Conservation (phyloP, 92 coral and sea anemone species). For the Phenganax stokvisi region DNA sequence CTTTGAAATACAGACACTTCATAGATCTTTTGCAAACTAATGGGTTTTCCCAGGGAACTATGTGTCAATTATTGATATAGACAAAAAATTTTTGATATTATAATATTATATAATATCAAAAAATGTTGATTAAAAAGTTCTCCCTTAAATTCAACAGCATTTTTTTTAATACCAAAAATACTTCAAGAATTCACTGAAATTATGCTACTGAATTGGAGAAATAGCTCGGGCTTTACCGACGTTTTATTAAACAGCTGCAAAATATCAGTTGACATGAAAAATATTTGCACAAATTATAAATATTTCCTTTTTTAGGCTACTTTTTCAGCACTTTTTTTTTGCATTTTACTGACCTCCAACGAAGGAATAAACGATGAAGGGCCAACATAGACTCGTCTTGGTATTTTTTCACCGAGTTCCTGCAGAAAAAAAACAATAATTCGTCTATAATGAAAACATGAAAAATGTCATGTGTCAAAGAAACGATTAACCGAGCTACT, state of each 20-base stretch:
- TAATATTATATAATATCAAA: too few relatives aligned
- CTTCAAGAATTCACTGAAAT: too few relatives aligned
- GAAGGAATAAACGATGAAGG: constrained; percentile 85
- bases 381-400: constrained; percentile 70
- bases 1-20: too few relatives aligned
- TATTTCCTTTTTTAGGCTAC: not conserved
- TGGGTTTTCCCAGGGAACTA: too few relatives aligned
- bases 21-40: too few relatives aligned
- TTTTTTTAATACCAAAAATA: too few relatives aligned
- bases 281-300: not conserved
- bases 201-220: too few relatives aligned
- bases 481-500: not conserved
- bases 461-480: constrained; percentile 14
- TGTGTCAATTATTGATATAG: too few relatives aligned
- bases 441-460: not conserved
- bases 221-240: too few relatives aligned
- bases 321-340: not conserved
- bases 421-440: constrained; percentile 35
- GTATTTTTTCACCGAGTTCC: constrained; percentile 70
- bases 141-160: too few relatives aligned
- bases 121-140: too few relatives aligned
- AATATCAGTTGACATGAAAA: not conserved
- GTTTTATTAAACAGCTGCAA: not conserved
- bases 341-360: constrained; percentile 65
- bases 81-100: too few relatives aligned